These are phyloP conservation scores for Calliopsis andreniformis DNA, from an alignment of 1,140 invertebrate species.

Conservation along the genomic window DNA sequence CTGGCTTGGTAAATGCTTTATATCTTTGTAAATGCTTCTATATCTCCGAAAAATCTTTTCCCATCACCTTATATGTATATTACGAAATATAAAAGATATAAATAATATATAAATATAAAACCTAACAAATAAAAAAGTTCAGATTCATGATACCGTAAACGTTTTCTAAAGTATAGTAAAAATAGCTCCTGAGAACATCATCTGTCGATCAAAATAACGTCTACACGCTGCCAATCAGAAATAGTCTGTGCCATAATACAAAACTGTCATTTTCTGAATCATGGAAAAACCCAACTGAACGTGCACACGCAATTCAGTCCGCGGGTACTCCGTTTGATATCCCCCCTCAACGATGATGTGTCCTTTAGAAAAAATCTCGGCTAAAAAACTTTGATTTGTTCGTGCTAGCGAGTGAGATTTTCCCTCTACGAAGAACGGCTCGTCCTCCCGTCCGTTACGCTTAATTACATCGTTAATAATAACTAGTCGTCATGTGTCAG, in stretches of 20 bases:
- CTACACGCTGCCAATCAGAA: no score
- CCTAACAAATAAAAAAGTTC: no score
- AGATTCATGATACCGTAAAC: no score
- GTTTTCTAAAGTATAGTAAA: no score
- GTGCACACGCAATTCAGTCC: constrained; percentile 24
- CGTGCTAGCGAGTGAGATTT: constrained; percentile 29
- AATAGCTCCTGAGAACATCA: no score
- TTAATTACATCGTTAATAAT: constrained; percentile 46
- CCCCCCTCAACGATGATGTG: not conserved
- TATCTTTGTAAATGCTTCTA: no score
- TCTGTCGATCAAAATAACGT: no score
- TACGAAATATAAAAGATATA: no score
- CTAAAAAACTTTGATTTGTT: constrained; percentile 61
- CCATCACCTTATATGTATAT: no score
- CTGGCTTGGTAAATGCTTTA: no score
- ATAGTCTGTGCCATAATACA: not conserved
- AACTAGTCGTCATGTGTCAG: constrained; percentile 23
- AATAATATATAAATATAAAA: no score
- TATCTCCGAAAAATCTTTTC: no score
- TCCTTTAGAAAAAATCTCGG: constrained; percentile 45
- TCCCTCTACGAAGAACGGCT: constrained; percentile 5
- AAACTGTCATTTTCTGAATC: not conserved
- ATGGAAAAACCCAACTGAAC: not conserved
- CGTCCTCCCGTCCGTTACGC: constrained; percentile 6
- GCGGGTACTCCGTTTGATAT: not conserved